Base-by-base conservation (phyloP, 2,888 invertebrate genomes). In the Pyralis farinalis region DNA sequence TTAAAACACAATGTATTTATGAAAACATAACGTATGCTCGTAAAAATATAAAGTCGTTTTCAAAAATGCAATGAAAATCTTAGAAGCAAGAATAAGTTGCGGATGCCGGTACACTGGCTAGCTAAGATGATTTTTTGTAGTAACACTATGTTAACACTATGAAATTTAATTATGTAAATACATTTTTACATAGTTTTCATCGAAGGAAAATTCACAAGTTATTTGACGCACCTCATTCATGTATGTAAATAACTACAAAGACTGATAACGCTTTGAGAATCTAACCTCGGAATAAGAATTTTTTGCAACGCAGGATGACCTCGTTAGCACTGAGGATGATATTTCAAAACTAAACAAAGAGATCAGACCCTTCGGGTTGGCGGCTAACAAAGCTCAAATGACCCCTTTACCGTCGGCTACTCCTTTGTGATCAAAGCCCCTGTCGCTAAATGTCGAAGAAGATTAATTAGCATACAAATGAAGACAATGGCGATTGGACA, bases 381-480 rank as follows among this genome's bases (percentile, higher is more conserved):
- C 51, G 56, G 59, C 64, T 65, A 68, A 76, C 72, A 75, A 76
- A 78, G 77, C 69, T 71, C 67, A 61, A 74, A 76, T 81, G 77
- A 77, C 75, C 76, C 76, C 67, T 72, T 76, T 73, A 62, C 64
- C 53, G 43, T 55, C 55, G 56, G 63, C 58, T 58, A 58, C 53
- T 64, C 67, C 71, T 74, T 78, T 78, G 71, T 76, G 74, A 73
- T 71, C 61, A 60, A 63, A 64, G 61, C 61, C 58, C 58, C 61
- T 61, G 60, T 67, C 71, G 67, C 58, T 64, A 67, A 71, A 73
- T 67, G 72, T 72, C 79, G 72, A 77, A 75, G 63, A 73, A 78
- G 75, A 82, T 81, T 82, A 82, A 81, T 81, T 77, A 76, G 62
- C 64, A 69, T 67, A 66, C 62, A 73, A 78, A 78, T 76, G 58